These are phyloP conservation scores for Eleginops maclovinus DNA, from an alignment of 2,113 vertebrate species.

Conservation along the genomic window DNA sequence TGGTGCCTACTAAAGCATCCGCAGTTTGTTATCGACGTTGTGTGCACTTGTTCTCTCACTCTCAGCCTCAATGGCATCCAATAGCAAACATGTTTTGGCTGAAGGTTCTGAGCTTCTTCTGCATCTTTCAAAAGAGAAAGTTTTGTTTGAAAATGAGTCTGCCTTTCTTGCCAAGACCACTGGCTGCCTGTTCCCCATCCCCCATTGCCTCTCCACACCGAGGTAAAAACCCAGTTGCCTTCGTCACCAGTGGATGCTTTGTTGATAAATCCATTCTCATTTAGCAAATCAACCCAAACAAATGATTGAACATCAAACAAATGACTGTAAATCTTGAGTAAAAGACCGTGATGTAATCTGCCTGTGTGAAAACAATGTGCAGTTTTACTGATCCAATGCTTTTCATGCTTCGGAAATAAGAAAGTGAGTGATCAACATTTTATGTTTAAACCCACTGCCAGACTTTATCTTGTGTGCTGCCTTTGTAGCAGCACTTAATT, in stretches of 20 bases:
- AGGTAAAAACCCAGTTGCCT: constrained; percentile 46
- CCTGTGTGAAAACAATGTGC: constrained; percentile 1
- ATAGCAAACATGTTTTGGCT: constrained; percentile 52
- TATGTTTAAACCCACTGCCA: constrained; percentile 3
- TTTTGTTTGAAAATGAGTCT: constrained; percentile 55
- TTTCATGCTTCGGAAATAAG: constrained; percentile 32
- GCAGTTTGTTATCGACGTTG: constrained; percentile 29
- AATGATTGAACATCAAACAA: constrained; percentile 28
- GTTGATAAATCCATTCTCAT: constrained; percentile 38
- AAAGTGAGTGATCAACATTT: constrained; percentile 23
- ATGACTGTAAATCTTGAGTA: constrained; percentile 23
- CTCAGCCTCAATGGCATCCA: constrained; percentile 44
- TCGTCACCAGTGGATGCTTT: constrained; percentile 17
- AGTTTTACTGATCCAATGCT: constrained; percentile 10
- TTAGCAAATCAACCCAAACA: constrained; percentile 43
- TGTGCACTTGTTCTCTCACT: constrained; percentile 38
- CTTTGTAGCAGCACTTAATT: constrained; percentile 33
- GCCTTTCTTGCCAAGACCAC: constrained; percentile 57
- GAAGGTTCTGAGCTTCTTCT: constrained; percentile 46
- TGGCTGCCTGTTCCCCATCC: constrained; percentile 47
- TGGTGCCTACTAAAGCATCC: constrained; percentile 51
- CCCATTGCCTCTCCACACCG: constrained; percentile 8
- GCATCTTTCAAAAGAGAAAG: constrained; percentile 58
- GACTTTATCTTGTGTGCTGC: constrained; percentile 8
- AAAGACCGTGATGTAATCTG: constrained; percentile 18